Percentiles rank a stretch among this genome's conserved stretches.
Conservation (phyloP, 2,888 invertebrate genomes). For the Drosophila subsilvestris region DNA sequence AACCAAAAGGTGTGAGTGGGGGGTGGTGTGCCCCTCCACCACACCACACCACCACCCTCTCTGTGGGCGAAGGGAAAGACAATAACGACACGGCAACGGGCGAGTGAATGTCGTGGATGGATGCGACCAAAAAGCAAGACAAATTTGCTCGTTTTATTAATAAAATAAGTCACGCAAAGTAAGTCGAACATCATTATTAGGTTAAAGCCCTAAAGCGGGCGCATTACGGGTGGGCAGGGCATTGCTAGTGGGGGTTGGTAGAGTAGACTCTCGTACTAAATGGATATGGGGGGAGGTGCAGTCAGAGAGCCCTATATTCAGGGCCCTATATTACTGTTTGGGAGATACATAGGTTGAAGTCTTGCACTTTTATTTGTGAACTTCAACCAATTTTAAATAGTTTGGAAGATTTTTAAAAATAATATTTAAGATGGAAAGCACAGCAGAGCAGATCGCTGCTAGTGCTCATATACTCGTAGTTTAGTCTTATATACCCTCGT, state of each 20-base stretch:
- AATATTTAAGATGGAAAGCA: too few relatives aligned
- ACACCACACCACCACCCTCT: not conserved
- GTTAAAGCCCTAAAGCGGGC: slow-evolving; percentile 79
- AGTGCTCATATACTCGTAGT: too few relatives aligned
- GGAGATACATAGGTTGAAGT: not conserved
- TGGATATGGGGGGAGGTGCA: not conserved
- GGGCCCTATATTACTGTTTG: not conserved
- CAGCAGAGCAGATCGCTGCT: too few relatives aligned
- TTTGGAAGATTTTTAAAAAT: too few relatives aligned
- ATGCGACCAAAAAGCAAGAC: slow-evolving; percentile 78
- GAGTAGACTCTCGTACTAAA: not conserved
- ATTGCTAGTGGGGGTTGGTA: not conserved
- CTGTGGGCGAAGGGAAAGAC: slow-evolving; percentile 22
- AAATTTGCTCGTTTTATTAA: slow-evolving; percentile 81
- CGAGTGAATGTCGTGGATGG: slow-evolving; percentile 34
- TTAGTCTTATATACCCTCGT: too few relatives aligned
- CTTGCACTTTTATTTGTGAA: not conserved
- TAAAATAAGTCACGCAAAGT: slow-evolving; percentile 80
- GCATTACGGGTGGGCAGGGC: slow-evolving; percentile 55
- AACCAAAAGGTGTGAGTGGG: not conserved
- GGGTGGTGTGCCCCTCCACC: too few relatives aligned
- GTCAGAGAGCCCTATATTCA: not conserved
- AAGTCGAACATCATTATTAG: slow-evolving; percentile 80
- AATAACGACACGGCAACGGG: slow-evolving; percentile 43
- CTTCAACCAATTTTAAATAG: too few relatives aligned